Base-by-base conservation (phyloP, 2,113 vertebrate species). In the Bos indicus region DNA sequence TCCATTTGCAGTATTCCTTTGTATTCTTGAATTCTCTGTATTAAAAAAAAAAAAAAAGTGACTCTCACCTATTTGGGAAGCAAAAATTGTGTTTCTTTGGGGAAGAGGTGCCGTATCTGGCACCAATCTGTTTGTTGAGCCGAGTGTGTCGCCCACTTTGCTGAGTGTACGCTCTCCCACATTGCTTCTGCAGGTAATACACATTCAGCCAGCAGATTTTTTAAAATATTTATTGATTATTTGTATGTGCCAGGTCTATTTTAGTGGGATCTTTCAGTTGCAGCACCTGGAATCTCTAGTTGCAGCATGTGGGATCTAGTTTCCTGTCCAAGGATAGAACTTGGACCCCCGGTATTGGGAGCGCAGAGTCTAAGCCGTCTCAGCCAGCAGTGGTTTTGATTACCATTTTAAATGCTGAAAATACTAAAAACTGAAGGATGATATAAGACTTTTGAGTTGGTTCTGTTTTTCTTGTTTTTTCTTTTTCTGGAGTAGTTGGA, bases 11-110 rank as follows among this genome's bases (percentile, higher is more conserved):
- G 15, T 87, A 11, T 21, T 77, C 6, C 74, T 87, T 94, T 33
- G n/a, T 40, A 51, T 43, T 88, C 64, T 82, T 40, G 28, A 84
- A 85, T 85, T 95, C n/a, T 83, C 93, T 85, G 33, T 43, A 17
- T 10, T 28, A 7, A 48, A 30, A 62, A 62, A 43, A 62, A 46
- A 43, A 48, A 21, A 62, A 81, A 48, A 62, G n/a, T 92, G 80
- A 28, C 67, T 86, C 48, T 88, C 30, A 43, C 74, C 26, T 52
- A 48, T 7, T 46, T 14, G 28, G n/a, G 80, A 84, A 67, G 54
- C 67, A 59, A 19, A 21, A 60, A 3, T 25, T 11, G 5, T 60
- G 51, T 14, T 67, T 83, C 60, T 36, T n/a, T 64, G 59, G 23
- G 21, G 40, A 14, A 43, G 40, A 23, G 78, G 17, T 83, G 21